Conservation (phyloP, 2,797 vertebrate species). For the Cryptoblepharus egeriae region DNA sequence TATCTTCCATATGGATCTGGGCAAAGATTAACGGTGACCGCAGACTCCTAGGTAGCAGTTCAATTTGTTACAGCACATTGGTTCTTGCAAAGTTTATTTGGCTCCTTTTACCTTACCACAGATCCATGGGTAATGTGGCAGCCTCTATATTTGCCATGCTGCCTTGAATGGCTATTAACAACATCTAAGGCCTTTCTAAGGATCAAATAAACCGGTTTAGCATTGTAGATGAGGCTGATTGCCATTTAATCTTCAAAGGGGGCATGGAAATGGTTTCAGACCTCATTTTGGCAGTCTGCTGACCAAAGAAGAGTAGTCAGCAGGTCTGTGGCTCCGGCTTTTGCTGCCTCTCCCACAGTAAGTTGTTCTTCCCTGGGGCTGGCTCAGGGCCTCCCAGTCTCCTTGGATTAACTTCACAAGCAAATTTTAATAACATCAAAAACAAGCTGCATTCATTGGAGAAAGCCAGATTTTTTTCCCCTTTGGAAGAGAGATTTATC, state of each 20-base stretch:
- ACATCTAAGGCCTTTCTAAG: neutral
- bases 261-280: neutral
- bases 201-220: neutral
- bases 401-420: constrained; percentile 1
- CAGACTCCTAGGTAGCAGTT: neutral
- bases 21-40: neutral
- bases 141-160: neutral
- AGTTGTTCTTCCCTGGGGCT: neutral
- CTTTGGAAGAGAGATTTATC: neutral
- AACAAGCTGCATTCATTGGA: neutral
- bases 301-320: neutral
- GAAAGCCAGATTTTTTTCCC: neutral
- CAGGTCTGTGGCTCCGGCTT: neutral
- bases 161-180: neutral
- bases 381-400: neutral
- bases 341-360: neutral
- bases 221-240: neutral
- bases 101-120: neutral
- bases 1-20: neutral
- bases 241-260: neutral
- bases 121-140: neutral
- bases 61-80: neutral
- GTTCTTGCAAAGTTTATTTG: neutral
- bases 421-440: neutral
- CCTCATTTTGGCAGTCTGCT: neutral